Evolutionary conservation across 2,113 vertebrate genomes (phyloP), one percentile per base, ranked within the genome.

Genomic region (Arenaria interpres): DNA sequence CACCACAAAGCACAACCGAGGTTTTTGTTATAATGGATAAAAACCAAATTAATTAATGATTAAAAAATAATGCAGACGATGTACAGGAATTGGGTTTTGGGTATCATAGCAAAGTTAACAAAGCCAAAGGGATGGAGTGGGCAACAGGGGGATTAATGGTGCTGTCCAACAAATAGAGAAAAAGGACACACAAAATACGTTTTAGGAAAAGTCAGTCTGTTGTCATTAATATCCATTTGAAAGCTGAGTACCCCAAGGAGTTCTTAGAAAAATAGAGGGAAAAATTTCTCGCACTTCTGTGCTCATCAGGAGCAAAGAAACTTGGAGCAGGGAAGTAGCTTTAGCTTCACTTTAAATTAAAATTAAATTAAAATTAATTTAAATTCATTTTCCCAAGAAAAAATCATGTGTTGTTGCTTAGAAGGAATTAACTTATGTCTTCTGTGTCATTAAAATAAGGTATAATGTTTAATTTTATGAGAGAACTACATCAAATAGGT

Each of bases 21-120:
- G 19, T 48, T 74, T 43, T 73, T 6, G 9, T 72, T 76, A 39
- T 41, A 59, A 59, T 39, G 39, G 9, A n/a, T n/a, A 66, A 73
- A 85, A 73, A 85, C 0, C 7, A 51, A 80, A 73, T 19, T 14
- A 59, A 80, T 45, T 51, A 62, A 4, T 11, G 51, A 39, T n/a
- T 88, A 2, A 82, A 75, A 88, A 63, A 19, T 50, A 64, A n/a
- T 0, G 2, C 9, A 41, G 10, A 39, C 0, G 0, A 24, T 4
- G 3, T 39, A n/a, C 12, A 75, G 66, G 46, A 13, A 43, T 4
- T 39, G 4, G 0, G 2, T 73, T 64, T 66, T 46, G 51, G 25
- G 23, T 75, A 67, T 24, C 37, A 37, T 28, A 6, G 27, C 7
- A 39, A 71, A 85, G 7, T 50, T 48, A 85, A 22, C 14, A 8